phyloP scores from a whole-genome alignment of 2,888 invertebrate species.

The Oscheius sp. region DNA sequence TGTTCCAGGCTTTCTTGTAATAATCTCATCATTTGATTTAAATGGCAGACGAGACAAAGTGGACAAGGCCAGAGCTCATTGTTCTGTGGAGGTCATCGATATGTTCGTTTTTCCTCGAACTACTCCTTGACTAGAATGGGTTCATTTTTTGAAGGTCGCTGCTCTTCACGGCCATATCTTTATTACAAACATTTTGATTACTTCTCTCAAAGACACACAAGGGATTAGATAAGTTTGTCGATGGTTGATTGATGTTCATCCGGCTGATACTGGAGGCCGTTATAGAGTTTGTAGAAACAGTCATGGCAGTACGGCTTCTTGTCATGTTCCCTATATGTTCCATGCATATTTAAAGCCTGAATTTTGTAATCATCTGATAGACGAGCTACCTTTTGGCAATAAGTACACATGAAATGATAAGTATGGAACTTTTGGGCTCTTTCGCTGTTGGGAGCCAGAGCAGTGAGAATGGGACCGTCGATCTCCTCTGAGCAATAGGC shows the following conservation, averaged over 20 bases:
- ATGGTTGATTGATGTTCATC: conserved; percentile 63
- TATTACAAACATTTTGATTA: conserved; percentile 19
- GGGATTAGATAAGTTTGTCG: conserved; percentile 63
- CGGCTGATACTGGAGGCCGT: conserved; percentile 65
- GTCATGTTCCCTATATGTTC: conserved; percentile 81
- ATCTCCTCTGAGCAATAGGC: conserved; percentile 66
- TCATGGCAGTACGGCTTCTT: conserved; percentile 98
- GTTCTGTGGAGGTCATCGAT: too few relatives aligned
- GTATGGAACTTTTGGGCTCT: conserved; percentile 99
- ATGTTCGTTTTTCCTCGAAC: too few relatives aligned
- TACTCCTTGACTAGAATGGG: too few relatives aligned
- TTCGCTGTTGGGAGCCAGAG: conserved; percentile 78
- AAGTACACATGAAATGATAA: conserved; percentile 93
- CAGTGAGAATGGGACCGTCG: conserved; percentile 64
- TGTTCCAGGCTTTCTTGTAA: too few relatives aligned
- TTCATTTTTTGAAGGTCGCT: not conserved
- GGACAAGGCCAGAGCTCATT: too few relatives aligned
- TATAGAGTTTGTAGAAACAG: conserved; percentile 92
- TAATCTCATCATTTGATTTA: too few relatives aligned
- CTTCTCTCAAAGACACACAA: not conserved
- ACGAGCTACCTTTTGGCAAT: conserved; percentile 83
- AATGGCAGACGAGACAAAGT: too few relatives aligned
- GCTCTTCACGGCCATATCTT: not conserved
- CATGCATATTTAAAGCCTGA: conserved; percentile 67
- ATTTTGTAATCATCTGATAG: not conserved